These are phyloP conservation scores for Autographa gamma DNA, from an alignment of 2,888 invertebrate species.

Conservation along the genomic window DNA sequence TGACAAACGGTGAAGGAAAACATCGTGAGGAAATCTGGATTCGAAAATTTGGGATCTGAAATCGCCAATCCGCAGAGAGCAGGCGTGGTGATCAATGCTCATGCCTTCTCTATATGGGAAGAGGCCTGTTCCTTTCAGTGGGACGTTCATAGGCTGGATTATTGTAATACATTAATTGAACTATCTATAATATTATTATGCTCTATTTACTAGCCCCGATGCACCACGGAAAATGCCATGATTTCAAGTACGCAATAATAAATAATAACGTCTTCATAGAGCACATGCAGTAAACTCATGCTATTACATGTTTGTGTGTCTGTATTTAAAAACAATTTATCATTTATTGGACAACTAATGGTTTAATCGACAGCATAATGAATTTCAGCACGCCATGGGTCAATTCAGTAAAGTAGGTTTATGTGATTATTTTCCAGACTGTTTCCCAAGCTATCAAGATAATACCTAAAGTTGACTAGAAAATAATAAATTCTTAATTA, in stretches of 20 bases:
- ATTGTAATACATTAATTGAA: too few species aligned
- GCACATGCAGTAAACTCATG: conserved; percentile 19
- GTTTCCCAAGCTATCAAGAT: too few species aligned
- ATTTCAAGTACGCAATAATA: conserved; percentile 16
- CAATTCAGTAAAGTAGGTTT: neutral
- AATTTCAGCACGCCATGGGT: conserved; percentile 34
- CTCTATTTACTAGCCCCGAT: conserved; percentile 8
- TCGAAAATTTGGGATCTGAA: too few species aligned
- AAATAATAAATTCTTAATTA: neutral
- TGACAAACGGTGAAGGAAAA: too few species aligned
- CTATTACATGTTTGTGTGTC: neutral
- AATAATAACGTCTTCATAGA: conserved; percentile 15
- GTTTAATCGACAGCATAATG: conserved; percentile 8
- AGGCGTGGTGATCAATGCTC: too few species aligned
- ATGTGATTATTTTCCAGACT: too few species aligned
- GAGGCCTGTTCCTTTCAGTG: too few species aligned
- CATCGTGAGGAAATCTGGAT: too few species aligned
- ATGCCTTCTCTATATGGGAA: too few species aligned
- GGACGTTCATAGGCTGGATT: too few species aligned
- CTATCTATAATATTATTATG: neutral
- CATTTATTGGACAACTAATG: conserved; percentile 14
- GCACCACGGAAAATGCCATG: conserved; percentile 23
- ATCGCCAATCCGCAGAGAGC: too few species aligned
- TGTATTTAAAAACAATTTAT: conserved; percentile 16
- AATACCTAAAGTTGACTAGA: too few species aligned